phyloP scores from a whole-genome alignment of 2,797 vertebrate species.

The Malurus leucopterus region DNA sequence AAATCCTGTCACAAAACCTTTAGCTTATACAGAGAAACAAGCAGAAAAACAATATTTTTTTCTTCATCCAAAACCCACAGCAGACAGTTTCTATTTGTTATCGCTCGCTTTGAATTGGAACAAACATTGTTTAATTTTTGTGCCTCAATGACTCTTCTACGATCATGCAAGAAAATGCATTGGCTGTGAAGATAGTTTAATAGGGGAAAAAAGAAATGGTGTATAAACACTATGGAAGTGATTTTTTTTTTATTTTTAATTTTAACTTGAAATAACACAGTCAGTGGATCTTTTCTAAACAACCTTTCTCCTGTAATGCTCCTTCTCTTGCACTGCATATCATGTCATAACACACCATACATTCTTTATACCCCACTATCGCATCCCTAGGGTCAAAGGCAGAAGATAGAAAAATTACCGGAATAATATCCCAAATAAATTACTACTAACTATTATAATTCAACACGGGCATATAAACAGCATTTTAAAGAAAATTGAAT shows the following conservation, averaged over 20 bases:
- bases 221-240: neutral
- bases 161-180: neutral
- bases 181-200: neutral
- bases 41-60: neutral
- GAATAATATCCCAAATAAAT: slow-evolving; percentile 56
- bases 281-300: neutral
- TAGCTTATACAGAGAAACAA: neutral
- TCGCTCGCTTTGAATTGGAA: neutral
- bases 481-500: slow-evolving; percentile 67
- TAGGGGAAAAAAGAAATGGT: fast-evolving
- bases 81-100: neutral
- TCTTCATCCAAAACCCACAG: neutral
- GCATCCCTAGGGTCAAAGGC: slow-evolving; percentile 1
- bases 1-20: neutral
- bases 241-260: neutral
- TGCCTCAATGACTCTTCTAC: neutral
- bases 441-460: slow-evolving; percentile 54
- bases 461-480: slow-evolving; percentile 45
- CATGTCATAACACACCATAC: neutral
- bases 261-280: neutral
- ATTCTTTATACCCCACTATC: neutral
- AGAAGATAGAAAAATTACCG: slow-evolving; percentile 57
- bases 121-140: neutral
- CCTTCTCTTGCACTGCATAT: neutral
- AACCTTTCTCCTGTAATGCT: neutral